Percentiles rank a stretch among this genome's conserved stretches.
Evolutionary conservation across 2,797 vertebrate species (phyloP).

Genomic region (Craterocephalus amniculus): DNA sequence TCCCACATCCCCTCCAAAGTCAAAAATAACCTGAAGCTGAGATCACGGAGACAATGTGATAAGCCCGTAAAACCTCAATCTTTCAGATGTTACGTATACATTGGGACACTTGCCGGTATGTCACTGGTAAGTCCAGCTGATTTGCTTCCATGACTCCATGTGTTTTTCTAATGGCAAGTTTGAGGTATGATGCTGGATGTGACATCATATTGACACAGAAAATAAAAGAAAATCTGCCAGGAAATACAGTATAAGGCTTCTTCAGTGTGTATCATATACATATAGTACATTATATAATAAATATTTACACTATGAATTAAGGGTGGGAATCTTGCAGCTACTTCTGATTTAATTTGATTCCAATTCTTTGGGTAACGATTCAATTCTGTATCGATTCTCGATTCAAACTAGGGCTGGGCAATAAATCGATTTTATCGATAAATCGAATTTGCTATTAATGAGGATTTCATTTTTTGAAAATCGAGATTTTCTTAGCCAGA

Average conservation of each 20-base stretch:
- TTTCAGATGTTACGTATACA: slow-evolving; percentile 23
- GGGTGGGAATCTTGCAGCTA: no score
- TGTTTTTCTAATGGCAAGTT: slow-evolving; percentile 3
- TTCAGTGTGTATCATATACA: neutral
- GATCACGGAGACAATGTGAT: slow-evolving; percentile 34
- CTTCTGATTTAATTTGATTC: no score
- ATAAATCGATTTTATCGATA: no score
- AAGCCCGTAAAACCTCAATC: slow-evolving; percentile 50
- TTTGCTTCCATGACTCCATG: slow-evolving; percentile 6
- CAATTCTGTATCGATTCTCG: no score
- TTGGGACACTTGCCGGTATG: slow-evolving; percentile 6
- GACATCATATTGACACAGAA: slow-evolving; percentile 43
- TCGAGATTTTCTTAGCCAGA: no score
- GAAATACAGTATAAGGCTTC: slow-evolving; percentile 29
- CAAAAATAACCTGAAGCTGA: slow-evolving; percentile 22
- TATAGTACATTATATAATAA: no score
- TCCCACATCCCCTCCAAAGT: slow-evolving; percentile 30
- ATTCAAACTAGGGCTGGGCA: no score
- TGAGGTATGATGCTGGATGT: slow-evolving; percentile 20
- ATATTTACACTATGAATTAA: no score
- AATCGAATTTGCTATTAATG: no score
- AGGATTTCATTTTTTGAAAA: no score
- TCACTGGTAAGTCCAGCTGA: slow-evolving; percentile 7
- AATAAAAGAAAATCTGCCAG: slow-evolving; percentile 46
- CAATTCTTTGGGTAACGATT: no score